Percentiles rank a stretch among this genome's conserved stretches.
These are phyloP conservation scores for Marisa cornuarietis DNA, from an alignment of 1,140 invertebrate species.

Conservation along the genomic window DNA sequence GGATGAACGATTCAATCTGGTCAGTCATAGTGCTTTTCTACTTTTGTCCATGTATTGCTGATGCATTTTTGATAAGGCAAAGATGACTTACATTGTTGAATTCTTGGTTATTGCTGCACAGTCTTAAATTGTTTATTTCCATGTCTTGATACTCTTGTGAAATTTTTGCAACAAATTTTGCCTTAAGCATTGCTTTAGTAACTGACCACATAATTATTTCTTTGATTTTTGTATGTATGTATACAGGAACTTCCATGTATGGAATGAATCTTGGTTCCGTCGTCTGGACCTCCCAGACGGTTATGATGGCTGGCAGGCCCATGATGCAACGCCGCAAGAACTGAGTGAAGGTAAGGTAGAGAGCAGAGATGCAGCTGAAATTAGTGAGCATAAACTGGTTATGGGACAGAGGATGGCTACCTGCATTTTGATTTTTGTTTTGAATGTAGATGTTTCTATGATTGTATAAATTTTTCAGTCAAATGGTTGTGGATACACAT, in stretches of 20 bases:
- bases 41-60: not conserved
- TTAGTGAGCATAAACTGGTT: not conserved
- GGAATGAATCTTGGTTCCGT: constrained; percentile 95
- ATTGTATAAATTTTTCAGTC: no score
- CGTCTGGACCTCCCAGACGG: constrained; percentile 80
- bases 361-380: no score
- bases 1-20: constrained; percentile 54
- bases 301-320: constrained; percentile 87
- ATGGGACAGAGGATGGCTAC: no score
- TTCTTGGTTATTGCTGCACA: not conserved
- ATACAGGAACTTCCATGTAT: constrained; percentile 89
- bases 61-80: not conserved
- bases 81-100: not conserved
- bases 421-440: no score
- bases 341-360: constrained; percentile 67
- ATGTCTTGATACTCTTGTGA: no score
- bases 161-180: no score
- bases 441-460: no score
- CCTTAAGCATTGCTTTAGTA: no score
- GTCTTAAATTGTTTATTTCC: no score
- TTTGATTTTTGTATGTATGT: not conserved
- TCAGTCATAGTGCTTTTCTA: constrained; percentile 21
- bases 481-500: no score
- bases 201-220: not conserved
- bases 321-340: constrained; percentile 79